These are phyloP conservation scores for Piezodorus guildinii DNA, from an alignment of 1,140 invertebrate species.

Conservation along the genomic window DNA sequence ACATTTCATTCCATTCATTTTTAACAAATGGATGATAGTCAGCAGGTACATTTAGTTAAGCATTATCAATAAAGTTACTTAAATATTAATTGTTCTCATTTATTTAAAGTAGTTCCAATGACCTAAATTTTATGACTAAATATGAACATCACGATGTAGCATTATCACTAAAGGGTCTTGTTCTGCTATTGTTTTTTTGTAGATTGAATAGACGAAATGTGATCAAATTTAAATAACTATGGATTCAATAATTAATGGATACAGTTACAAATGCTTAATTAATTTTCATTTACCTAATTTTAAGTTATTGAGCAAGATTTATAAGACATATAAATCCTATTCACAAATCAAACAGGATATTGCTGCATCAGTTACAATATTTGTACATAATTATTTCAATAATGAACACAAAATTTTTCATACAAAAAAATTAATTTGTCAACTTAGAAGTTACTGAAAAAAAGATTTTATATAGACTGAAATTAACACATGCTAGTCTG, in stretches of 20 bases:
- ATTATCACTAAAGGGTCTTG: conserved; percentile 17
- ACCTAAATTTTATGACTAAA: conserved; percentile 22
- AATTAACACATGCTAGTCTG: no score
- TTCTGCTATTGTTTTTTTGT: no score
- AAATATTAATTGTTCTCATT: conserved; percentile 8
- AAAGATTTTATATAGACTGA: no score
- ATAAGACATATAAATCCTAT: conserved; percentile 8
- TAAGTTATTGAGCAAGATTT: conserved; percentile 7
- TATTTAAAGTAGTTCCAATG: conserved; percentile 19
- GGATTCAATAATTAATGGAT: not conserved
- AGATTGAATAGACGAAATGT: no score
- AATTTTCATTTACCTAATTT: conserved; percentile 15
- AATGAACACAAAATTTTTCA: not conserved
- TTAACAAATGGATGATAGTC: conserved; percentile 18
- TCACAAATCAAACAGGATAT: conserved; percentile 9
- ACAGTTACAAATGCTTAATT: not conserved
- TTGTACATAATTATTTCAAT: conserved; percentile 6
- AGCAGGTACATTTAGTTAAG: conserved; percentile 22
- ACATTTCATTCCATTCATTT: conserved; percentile 18
- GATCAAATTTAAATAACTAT: no score
- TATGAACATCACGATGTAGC: conserved; percentile 22
- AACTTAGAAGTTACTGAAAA: not conserved
- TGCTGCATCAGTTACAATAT: conserved; percentile 4
- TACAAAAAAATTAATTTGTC: not conserved
- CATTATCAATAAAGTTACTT: conserved; percentile 7